Evolutionary conservation across 2,797 vertebrate species (phyloP).

Genomic region (Danio kyathit): DNA sequence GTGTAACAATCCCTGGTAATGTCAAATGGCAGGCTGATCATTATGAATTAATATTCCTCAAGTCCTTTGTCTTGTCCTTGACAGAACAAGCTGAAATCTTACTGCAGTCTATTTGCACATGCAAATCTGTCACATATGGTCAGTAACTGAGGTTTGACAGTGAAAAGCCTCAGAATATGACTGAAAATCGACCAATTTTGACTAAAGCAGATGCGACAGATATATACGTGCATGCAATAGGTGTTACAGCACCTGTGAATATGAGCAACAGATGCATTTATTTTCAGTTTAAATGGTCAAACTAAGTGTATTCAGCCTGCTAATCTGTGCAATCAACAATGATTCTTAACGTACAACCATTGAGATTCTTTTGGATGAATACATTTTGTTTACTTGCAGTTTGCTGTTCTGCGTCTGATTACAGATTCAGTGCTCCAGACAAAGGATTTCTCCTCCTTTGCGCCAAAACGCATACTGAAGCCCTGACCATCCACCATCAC

Average conservation of each 20-base stretch:
- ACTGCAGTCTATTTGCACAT: neutral
- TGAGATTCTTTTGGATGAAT: neutral
- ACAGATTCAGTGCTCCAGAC: constrained; percentile 46
- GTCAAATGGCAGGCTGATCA: constrained; percentile 4
- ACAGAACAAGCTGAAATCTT: constrained; percentile 14
- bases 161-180: neutral
- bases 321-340: neutral
- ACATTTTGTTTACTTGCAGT: neutral
- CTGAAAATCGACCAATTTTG: neutral
- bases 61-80: constrained; percentile 26
- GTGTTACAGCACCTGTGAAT: neutral
- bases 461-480: constrained; percentile 21
- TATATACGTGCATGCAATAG: neutral
- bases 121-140: neutral
- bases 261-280: constrained; percentile 6
- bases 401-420: constrained; percentile 30
- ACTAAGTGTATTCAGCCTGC: neutral
- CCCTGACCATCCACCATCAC: constrained; percentile 35
- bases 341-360: neutral
- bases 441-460: constrained; percentile 45
- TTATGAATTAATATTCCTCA: neutral
- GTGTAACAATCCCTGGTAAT: neutral
- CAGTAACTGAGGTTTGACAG: neutral
- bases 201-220: neutral
- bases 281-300: neutral